These are phyloP conservation scores for Xenopus laevis DNA, from an alignment of 2,113 vertebrate genomes.

Conservation along the genomic window DNA sequence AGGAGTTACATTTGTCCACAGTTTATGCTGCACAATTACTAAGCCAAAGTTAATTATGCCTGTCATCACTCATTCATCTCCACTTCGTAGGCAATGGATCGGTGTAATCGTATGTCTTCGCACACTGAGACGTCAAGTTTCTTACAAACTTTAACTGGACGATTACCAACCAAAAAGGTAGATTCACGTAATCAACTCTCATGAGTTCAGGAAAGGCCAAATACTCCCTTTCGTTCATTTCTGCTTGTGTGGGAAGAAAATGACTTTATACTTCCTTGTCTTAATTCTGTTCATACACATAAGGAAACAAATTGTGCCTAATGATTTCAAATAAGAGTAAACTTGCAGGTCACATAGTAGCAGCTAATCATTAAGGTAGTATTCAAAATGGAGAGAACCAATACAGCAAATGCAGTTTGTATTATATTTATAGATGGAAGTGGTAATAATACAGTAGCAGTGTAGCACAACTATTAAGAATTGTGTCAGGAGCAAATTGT, in stretches of 20 bases:
- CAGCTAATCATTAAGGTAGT: too few relatives aligned
- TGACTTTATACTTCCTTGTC: conserved; percentile 41
- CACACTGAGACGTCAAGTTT: conserved; percentile 99
- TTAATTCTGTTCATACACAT: too few relatives aligned
- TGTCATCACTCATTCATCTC: conserved; percentile 94
- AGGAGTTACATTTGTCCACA: neutral
- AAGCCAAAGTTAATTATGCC: conserved; percentile 18
- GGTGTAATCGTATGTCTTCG: conserved; percentile 99
- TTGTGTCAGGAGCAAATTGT: too few relatives aligned
- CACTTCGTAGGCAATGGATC: conserved; percentile 96
- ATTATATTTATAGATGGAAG: too few relatives aligned
- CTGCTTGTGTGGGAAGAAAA: too few relatives aligned
- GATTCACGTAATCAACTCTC: conserved; percentile 60
- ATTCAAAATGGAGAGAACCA: too few relatives aligned
- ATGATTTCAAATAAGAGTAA: too few relatives aligned
- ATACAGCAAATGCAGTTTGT: too few relatives aligned
- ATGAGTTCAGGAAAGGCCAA: conserved; percentile 24
- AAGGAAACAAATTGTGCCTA: too few relatives aligned
- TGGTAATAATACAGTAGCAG: too few relatives aligned
- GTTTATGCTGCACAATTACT: neutral
- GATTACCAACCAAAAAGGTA: conserved; percentile 99
- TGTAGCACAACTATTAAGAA: too few relatives aligned
- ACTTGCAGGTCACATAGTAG: too few relatives aligned
- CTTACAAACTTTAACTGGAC: conserved; percentile 99
- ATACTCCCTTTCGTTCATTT: neutral